These are phyloP conservation scores for Callipepla californica DNA, from an alignment of 2,113 vertebrate species.

Conservation along the genomic window DNA sequence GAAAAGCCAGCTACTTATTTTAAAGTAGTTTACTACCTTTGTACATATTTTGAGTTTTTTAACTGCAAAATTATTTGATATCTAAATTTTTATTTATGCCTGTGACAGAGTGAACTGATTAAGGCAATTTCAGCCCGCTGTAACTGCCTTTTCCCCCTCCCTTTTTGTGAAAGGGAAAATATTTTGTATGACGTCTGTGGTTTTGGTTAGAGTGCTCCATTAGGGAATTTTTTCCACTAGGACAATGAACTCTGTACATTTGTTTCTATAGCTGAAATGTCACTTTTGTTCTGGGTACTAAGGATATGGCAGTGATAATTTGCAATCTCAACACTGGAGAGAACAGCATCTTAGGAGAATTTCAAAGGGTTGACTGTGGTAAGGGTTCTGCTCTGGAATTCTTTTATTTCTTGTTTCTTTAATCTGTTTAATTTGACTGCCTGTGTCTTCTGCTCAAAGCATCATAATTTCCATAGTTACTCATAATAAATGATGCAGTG, in stretches of 20 bases:
- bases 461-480: background rate
- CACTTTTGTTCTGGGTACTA: background rate
- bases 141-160: background rate
- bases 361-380: background rate
- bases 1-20: background rate
- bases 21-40: background rate
- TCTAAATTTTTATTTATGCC: background rate
- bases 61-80: background rate
- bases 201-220: background rate
- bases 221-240: background rate
- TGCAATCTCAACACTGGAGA: background rate
- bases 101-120: background rate
- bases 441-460: background rate
- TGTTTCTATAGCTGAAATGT: background rate
- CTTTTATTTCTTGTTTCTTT: rapidly evolving
- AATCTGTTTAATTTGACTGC: background rate
- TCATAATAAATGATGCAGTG: background rate
- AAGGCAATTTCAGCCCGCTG: background rate
- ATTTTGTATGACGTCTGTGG: background rate
- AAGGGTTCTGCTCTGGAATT: rapidly evolving
- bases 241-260: background rate
- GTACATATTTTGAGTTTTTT: background rate
- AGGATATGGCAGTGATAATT: background rate
- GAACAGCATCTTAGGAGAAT: background rate
- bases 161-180: background rate